Evolutionary conservation across 2,888 invertebrate species (phyloP).

Genomic region (Athrips mouffetella): DNA sequence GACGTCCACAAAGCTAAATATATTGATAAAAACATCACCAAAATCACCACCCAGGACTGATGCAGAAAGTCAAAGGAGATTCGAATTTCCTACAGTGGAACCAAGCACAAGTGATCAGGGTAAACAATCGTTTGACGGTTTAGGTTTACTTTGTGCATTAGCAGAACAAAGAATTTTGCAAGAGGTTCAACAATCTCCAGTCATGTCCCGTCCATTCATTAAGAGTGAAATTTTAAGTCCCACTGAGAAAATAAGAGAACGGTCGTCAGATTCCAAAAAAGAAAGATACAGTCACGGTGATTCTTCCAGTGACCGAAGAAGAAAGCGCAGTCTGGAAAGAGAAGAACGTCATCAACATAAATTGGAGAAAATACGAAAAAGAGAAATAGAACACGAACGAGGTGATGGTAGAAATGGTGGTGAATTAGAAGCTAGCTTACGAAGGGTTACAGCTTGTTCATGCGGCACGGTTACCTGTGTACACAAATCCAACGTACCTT

Average conservation of each 20-base stretch:
- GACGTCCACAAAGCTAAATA: constrained; percentile 54
- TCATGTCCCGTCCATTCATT: constrained; percentile 54
- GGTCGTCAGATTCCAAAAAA: constrained; percentile 49
- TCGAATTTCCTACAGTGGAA: constrained; percentile 57
- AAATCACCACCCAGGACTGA: constrained; percentile 63
- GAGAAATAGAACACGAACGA: constrained; percentile 60
- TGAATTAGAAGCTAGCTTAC: constrained; percentile 61
- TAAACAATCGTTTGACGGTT: constrained; percentile 78
- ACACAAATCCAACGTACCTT: constrained; percentile 58
- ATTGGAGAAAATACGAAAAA: constrained; percentile 66
- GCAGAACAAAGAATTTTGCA: constrained; percentile 91
- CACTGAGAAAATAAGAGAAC: constrained; percentile 40
- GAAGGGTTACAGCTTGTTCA: constrained; percentile 61
- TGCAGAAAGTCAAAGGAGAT: constrained; percentile 55
- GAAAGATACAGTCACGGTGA: constrained; percentile 61
- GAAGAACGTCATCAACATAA: constrained; percentile 65
- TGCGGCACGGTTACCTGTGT: constrained; percentile 51
- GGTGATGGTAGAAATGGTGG: constrained; percentile 52
- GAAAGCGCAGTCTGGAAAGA: constrained; percentile 59
- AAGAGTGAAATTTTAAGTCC: constrained; percentile 63
- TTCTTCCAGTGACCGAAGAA: constrained; percentile 59
- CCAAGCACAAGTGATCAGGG: constrained; percentile 45
- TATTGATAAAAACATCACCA: constrained; percentile 67
- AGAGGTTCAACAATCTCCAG: constrained; percentile 78
- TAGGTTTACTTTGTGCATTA: constrained; percentile 88